phyloP scores from a whole-genome alignment of 2,888 invertebrate genomes.

The Drosophila ustulata region DNA sequence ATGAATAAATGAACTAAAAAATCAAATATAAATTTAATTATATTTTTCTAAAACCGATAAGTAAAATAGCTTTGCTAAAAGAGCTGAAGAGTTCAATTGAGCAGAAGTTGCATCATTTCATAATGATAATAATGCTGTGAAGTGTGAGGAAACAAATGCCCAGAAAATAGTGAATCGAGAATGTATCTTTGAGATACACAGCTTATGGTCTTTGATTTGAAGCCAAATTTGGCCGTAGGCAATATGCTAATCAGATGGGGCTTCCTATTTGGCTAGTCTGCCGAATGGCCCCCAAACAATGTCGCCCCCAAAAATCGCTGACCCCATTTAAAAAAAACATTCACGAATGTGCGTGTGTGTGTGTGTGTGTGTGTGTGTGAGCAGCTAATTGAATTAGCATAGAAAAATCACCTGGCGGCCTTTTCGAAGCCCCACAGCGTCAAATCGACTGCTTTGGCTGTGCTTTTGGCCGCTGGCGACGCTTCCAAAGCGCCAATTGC shows the following conservation, averaged over 20 bases:
- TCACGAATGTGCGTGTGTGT: constrained; percentile 7
- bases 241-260: constrained; percentile 26
- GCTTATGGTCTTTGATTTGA: not conserved
- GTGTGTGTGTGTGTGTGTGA: not conserved
- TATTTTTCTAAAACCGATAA: no score
- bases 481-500: constrained; percentile 64
- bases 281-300: constrained; percentile 47
- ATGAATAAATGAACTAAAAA: no score
- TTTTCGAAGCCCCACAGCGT: constrained; percentile 66
- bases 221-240: constrained; percentile 1
- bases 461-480: constrained; percentile 23
- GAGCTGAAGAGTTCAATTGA: no score
- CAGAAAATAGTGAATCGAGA: not conserved
- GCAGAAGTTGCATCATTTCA: no score
- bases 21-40: no score
- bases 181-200: constrained; percentile 3
- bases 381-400: constrained; percentile 65
- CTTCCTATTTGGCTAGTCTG: constrained; percentile 28
- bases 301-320: constrained; percentile 71
- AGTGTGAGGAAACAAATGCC: not conserved
- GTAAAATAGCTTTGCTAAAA: no score
- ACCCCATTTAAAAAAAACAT: constrained; percentile 58
- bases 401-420: constrained; percentile 59
- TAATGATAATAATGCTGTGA: not conserved
- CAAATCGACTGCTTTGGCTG: constrained; percentile 36